Percentiles rank a stretch among this genome's conserved stretches.
phyloP scores from a whole-genome alignment of 2,113 vertebrate species.

The Miniopterus natalensis region DNA sequence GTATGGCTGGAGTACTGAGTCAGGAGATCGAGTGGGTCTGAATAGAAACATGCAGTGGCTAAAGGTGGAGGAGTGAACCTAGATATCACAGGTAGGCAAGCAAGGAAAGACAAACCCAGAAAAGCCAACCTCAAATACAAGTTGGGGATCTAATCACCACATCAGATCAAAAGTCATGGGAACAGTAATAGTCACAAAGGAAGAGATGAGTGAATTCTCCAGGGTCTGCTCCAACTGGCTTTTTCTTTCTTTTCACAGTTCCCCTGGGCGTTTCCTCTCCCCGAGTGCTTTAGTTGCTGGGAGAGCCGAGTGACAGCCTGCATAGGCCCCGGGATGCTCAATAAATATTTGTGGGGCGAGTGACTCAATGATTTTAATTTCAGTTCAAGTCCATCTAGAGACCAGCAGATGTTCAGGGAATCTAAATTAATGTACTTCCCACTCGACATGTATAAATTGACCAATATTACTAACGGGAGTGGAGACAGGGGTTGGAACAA shows the following conservation, averaged over 20 bases:
- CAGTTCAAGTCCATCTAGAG: not conserved
- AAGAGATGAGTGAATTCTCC: not conserved
- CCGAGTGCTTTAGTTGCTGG: not conserved
- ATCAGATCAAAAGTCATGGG: not conserved
- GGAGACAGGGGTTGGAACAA: slow-evolving; percentile 14
- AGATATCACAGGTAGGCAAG: not conserved
- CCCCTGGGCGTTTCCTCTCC: not conserved
- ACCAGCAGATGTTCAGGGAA: slow-evolving; percentile 11
- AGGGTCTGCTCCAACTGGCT: not conserved
- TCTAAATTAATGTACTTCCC: slow-evolving; percentile 52
- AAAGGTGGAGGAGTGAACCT: not conserved
- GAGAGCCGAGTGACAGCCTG: not conserved
- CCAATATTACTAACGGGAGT: not conserved
- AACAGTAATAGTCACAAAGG: not conserved
- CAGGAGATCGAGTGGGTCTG: not conserved
- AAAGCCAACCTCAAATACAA: not conserved
- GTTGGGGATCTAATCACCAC: not conserved
- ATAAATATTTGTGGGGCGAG: slow-evolving; percentile 23
- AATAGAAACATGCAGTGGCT: not conserved
- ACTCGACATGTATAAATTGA: slow-evolving; percentile 18
- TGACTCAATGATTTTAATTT: slow-evolving; percentile 51
- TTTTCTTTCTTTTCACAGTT: not conserved
- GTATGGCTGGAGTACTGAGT: not conserved
- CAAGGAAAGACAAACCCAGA: not conserved
- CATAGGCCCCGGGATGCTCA: not conserved